These are phyloP conservation scores for Heliconius hortense DNA, from an alignment of 2,888 invertebrate genomes.

Conservation along the genomic window DNA sequence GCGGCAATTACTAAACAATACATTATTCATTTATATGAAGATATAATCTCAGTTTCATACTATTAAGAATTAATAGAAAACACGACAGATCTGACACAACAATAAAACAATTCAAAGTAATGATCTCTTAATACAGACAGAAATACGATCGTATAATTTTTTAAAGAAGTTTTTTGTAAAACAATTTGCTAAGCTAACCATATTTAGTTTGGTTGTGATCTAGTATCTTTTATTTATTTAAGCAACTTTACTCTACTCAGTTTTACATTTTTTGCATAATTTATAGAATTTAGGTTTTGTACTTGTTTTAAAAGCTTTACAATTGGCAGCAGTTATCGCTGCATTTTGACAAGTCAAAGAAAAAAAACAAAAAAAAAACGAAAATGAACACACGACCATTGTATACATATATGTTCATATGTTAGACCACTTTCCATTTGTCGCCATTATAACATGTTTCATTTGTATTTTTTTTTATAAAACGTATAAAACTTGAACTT, in stretches of 20 bases:
- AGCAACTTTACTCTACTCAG: not conserved
- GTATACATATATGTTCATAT: too few relatives aligned
- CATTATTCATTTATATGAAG: not conserved
- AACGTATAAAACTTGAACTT: too few relatives aligned
- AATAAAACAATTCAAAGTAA: conserved; percentile 6
- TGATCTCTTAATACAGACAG: not conserved
- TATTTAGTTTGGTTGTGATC: not conserved
- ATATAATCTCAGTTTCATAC: not conserved
- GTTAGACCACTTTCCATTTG: too few relatives aligned
- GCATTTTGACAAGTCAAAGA: too few relatives aligned
- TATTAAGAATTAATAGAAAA: conserved; percentile 2
- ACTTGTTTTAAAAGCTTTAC: too few relatives aligned
- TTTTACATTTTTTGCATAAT: too few relatives aligned
- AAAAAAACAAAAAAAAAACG: too few relatives aligned
- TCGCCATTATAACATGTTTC: too few relatives aligned
- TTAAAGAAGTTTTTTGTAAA: not conserved
- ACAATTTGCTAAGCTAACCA: not conserved
- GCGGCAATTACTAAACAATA: not conserved
- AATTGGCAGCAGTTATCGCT: too few relatives aligned
- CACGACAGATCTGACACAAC: not conserved
- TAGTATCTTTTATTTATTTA: not conserved
- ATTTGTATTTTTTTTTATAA: too few relatives aligned
- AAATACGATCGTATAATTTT: not conserved
- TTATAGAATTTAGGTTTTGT: too few relatives aligned
- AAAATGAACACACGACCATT: too few relatives aligned